A percentile compares a stretch with the other conserved stretches of the same genome.
phyloP scores from a whole-genome alignment of 2,113 vertebrate genomes.

The Pollimyrus isidori region DNA sequence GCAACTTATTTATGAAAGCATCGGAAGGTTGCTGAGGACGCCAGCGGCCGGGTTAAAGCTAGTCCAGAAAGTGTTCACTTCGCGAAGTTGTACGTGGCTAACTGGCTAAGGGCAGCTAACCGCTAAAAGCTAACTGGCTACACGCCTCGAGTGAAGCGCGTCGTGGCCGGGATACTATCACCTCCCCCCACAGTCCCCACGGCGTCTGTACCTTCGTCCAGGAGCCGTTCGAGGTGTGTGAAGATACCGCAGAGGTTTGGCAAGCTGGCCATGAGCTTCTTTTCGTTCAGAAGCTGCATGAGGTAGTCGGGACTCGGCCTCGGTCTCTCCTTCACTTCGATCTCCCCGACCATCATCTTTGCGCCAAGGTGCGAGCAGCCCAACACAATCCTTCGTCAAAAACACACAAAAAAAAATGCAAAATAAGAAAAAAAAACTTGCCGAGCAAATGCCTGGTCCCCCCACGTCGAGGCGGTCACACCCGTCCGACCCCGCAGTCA shows the following conservation, averaged over 20 bases:
- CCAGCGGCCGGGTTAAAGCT: not conserved
- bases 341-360: slow-evolving; percentile 76
- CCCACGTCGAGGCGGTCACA: slow-evolving; percentile 43
- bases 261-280: slow-evolving; percentile 74
- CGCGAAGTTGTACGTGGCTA: not conserved
- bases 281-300: slow-evolving; percentile 73
- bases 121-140: not conserved
- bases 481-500: slow-evolving; percentile 41
- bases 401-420: slow-evolving; percentile 25
- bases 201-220: slow-evolving; percentile 65
- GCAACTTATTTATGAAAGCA: not conserved
- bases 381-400: slow-evolving; percentile 56
- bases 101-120: not conserved
- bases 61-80: not conserved
- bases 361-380: slow-evolving; percentile 53
- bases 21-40: not conserved
- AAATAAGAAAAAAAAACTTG: slow-evolving; percentile 55
- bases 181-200: not conserved
- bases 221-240: slow-evolving; percentile 70
- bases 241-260: slow-evolving; percentile 75
- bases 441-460: slow-evolving; percentile 52
- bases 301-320: slow-evolving; percentile 77
- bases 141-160: not conserved
- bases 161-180: not conserved
- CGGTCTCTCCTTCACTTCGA: slow-evolving; percentile 76